These are phyloP conservation scores for Lamprologus tigripictilis DNA, from an alignment of 2,113 vertebrate species.

Conservation along the genomic window DNA sequence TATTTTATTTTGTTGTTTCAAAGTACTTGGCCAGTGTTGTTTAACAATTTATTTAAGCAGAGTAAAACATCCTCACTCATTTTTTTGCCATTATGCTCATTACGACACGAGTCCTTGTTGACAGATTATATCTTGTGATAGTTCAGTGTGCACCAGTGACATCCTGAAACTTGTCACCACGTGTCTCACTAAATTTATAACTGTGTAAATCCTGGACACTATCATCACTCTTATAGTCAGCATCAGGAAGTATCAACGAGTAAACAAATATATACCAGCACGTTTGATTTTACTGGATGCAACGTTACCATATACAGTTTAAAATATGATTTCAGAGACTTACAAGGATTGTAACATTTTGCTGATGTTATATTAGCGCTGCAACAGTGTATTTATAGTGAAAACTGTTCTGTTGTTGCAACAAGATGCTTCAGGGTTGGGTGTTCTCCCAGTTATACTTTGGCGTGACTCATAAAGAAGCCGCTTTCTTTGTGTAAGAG, in stretches of 20 bases:
- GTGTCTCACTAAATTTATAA: background rate
- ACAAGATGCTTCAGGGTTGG: background rate
- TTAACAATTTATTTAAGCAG: background rate
- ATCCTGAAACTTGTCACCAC: background rate
- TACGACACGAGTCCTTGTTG: background rate
- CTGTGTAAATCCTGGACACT: background rate
- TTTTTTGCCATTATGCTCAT: background rate
- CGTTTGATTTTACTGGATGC: background rate
- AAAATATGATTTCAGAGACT: background rate
- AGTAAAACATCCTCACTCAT: background rate
- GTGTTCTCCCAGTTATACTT: background rate
- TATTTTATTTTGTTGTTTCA: background rate
- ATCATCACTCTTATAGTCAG: background rate
- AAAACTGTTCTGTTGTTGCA: background rate
- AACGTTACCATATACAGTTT: background rate
- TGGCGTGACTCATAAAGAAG: background rate
- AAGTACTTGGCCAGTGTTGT: background rate
- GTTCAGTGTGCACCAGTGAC: background rate
- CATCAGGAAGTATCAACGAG: background rate
- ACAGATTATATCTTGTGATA: background rate
- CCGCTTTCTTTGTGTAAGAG: background rate
- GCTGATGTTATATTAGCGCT: background rate
- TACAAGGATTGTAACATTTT: background rate
- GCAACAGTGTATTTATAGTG: background rate
- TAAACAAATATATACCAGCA: background rate